phyloP scores from a whole-genome alignment of 23 tunicate species.

The Diplosoma virens region DNA sequence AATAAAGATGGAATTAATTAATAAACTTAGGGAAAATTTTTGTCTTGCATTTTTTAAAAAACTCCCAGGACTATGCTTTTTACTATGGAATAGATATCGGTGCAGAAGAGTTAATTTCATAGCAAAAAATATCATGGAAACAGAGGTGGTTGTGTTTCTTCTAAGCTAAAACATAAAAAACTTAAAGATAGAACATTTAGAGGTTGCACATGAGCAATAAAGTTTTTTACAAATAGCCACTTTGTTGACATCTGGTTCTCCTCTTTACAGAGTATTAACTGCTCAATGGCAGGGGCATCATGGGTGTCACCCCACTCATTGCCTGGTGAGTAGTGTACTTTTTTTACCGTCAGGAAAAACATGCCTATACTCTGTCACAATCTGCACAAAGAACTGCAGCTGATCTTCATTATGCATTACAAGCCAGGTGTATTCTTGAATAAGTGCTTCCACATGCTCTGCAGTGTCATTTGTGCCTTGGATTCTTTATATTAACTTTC shows the following conservation, averaged over 20 bases:
- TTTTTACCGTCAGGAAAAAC: not conserved
- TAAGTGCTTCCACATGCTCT: conserved; percentile 11
- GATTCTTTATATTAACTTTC: conserved; percentile 11
- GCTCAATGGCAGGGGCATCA: conserved; percentile 9
- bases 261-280: conserved; percentile 15
- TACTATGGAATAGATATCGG: no score
- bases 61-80: no score
- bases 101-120: no score
- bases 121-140: no score
- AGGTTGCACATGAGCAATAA: conserved; percentile 23
- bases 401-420: no score
- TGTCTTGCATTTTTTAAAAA: no score
- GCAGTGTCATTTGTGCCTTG: no score
- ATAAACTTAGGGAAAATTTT: no score
- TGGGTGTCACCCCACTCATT: conserved; percentile 23
- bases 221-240: conserved; percentile 9
- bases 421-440: conserved; percentile 3
- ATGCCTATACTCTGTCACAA: conserved; percentile 20
- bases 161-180: no score
- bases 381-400: no score
- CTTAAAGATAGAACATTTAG: conserved; percentile 32
- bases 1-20: no score
- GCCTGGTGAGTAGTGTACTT: conserved; percentile 17
- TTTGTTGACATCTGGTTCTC: conserved; percentile 25
- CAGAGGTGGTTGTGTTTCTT: no score